These are phyloP conservation scores for Ochotona princeps DNA, from an alignment of 2,113 vertebrate species.

Conservation along the genomic window DNA sequence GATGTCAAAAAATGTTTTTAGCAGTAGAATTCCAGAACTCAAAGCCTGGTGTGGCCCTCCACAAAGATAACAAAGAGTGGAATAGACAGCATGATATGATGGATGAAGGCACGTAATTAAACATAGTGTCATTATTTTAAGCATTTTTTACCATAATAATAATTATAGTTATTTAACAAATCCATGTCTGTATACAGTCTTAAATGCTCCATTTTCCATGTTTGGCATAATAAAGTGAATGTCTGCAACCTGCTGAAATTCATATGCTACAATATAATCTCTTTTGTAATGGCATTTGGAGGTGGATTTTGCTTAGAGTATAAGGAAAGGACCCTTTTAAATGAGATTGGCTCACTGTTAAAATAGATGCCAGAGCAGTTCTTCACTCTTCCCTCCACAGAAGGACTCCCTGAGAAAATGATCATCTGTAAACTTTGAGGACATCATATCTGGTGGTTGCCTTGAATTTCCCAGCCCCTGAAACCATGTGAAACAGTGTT, in stretches of 20 bases:
- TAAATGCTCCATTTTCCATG: neutral
- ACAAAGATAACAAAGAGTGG: neutral
- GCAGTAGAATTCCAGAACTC: neutral
- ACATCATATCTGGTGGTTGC: too few relatives aligned
- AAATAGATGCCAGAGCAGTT: accelerated
- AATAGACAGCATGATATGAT: neutral
- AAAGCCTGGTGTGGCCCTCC: too few relatives aligned
- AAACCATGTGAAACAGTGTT: neutral
- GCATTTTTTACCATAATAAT: neutral
- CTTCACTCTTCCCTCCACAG: too few relatives aligned
- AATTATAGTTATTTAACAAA: neutral
- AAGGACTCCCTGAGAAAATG: neutral
- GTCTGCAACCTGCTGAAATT: neutral
- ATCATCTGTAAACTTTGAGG: neutral
- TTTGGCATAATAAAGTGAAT: too few relatives aligned
- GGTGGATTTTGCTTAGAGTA: neutral
- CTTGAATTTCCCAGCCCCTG: neutral
- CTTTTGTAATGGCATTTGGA: neutral
- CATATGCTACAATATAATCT: neutral
- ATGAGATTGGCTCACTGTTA: neutral
- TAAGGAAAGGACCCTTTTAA: neutral
- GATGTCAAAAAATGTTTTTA: neutral
- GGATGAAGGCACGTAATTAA: accelerated
- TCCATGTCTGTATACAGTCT: neutral
- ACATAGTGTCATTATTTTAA: neutral